Conservation (phyloP, 2,113 vertebrate species). For the Haemorhous mexicanus region DNA sequence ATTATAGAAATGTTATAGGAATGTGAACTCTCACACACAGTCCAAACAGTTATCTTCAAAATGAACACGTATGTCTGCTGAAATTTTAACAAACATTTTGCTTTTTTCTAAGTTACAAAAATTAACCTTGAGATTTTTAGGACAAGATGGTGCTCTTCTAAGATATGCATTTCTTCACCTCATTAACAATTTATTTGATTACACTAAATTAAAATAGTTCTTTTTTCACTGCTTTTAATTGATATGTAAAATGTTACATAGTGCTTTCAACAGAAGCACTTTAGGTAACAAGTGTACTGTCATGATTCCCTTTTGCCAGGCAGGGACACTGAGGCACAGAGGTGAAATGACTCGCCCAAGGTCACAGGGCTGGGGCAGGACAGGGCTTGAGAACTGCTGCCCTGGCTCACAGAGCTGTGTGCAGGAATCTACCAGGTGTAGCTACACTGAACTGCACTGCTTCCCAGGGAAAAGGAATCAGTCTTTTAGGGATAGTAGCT, state of each 20-base stretch:
- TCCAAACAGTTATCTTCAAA: background rate
- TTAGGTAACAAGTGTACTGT: background rate
- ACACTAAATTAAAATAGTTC: background rate
- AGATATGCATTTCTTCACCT: background rate
- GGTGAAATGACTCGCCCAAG: background rate
- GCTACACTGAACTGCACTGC: background rate
- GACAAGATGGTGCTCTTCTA: background rate
- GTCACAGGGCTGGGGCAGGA: background rate
- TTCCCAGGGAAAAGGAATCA: background rate
- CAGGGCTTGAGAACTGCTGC: background rate
- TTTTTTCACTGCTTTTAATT: background rate
- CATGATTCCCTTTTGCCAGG: background rate
- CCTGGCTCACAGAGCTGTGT: background rate
- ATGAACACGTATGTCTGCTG: background rate
- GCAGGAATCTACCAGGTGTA: fast-evolving
- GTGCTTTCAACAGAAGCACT: background rate
- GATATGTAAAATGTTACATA: background rate
- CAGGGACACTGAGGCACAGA: conserved; percentile 39
- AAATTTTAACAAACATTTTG: conserved; percentile 14
- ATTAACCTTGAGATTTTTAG: background rate
- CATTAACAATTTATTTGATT: background rate
- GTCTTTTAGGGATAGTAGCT: background rate
- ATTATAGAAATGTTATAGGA: background rate
- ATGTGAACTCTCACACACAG: background rate
- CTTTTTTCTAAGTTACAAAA: conserved; percentile 51